Percentiles rank a stretch among this genome's conserved stretches.
These are phyloP conservation scores for Drosophila funebris DNA, from an alignment of 1,140 invertebrate genomes.

Conservation along the genomic window DNA sequence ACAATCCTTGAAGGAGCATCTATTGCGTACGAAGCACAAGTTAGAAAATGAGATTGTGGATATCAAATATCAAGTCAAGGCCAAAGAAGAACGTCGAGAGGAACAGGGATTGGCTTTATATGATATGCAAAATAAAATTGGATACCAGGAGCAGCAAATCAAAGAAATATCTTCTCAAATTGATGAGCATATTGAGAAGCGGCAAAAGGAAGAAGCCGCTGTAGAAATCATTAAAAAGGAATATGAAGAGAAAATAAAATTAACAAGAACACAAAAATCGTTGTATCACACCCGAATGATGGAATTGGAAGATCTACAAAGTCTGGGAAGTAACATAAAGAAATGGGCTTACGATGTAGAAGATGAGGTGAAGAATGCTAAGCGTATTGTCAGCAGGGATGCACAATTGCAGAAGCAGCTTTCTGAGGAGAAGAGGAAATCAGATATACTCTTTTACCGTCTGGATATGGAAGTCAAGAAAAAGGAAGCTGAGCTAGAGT, in stretches of 20 bases:
- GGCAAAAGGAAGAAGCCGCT: constrained; percentile 77
- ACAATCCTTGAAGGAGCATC: constrained; percentile 86
- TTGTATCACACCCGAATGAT: constrained; percentile 80
- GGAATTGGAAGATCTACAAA: constrained; percentile 83
- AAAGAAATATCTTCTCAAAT: constrained; percentile 84
- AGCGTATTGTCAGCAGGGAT: constrained; percentile 85
- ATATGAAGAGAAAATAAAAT: constrained; percentile 75
- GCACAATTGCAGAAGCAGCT: constrained; percentile 83
- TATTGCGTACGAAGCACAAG: constrained; percentile 85
- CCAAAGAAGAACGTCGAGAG: constrained; percentile 83
- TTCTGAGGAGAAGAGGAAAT: constrained; percentile 84
- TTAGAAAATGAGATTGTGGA: constrained; percentile 86
- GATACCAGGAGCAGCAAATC: constrained; percentile 84
- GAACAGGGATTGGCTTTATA: constrained; percentile 84
- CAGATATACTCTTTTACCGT: constrained; percentile 85
- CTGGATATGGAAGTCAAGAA: constrained; percentile 85
- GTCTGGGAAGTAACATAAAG: constrained; percentile 83
- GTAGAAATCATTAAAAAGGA: constrained; percentile 76
- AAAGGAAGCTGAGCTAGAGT: constrained; percentile 84
- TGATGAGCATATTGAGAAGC: constrained; percentile 80
- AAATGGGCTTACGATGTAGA: constrained; percentile 85
- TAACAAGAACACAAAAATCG: constrained; percentile 79
- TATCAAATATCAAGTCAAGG: constrained; percentile 84
- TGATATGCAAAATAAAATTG: constrained; percentile 84
- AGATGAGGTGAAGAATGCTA: constrained; percentile 84